Evolutionary conservation across 2,888 invertebrate genomes (phyloP).

Genomic region (Asteroscopus sphinx): DNA sequence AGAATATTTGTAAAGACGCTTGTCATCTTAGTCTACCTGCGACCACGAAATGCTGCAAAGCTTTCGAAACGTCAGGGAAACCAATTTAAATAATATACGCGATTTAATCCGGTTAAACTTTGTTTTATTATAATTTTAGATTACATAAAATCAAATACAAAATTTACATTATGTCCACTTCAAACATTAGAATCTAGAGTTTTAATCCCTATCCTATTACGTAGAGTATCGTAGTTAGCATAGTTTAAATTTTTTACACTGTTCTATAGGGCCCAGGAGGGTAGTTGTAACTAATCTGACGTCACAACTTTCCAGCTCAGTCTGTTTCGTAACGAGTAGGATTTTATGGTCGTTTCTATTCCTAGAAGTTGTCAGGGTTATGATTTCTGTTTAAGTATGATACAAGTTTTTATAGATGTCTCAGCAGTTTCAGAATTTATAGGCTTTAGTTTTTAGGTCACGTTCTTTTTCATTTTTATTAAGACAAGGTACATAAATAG

Average conservation of each 20-base stretch:
- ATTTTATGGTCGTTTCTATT: constrained; percentile 53
- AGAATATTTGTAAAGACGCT: no score
- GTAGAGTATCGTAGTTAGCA: constrained; percentile 37
- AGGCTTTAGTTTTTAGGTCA: constrained; percentile 41
- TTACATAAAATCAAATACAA: neutral
- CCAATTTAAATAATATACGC: no score
- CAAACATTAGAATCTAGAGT: constrained; percentile 17
- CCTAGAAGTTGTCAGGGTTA: constrained; percentile 44
- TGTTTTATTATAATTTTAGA: neutral
- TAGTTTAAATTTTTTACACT: constrained; percentile 47
- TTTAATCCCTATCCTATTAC: constrained; percentile 44
- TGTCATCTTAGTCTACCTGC: no score
- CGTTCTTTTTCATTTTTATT: constrained; percentile 12
- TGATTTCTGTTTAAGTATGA: constrained; percentile 44
- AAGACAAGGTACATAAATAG: no score
- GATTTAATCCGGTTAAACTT: no score
- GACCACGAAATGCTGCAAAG: no score
- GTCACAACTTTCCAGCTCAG: constrained; percentile 36
- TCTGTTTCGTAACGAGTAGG: constrained; percentile 44
- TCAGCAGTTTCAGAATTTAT: constrained; percentile 30
- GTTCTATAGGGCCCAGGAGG: constrained; percentile 43
- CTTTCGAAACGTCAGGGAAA: no score
- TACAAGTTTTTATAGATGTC: constrained; percentile 48
- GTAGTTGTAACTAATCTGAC: constrained; percentile 50
- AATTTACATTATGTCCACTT: constrained; percentile 1